Percentiles rank a stretch among this genome's conserved stretches.
Evolutionary conservation across 2,888 invertebrate genomes (phyloP).

Genomic region (Eupithecia insigniata): DNA sequence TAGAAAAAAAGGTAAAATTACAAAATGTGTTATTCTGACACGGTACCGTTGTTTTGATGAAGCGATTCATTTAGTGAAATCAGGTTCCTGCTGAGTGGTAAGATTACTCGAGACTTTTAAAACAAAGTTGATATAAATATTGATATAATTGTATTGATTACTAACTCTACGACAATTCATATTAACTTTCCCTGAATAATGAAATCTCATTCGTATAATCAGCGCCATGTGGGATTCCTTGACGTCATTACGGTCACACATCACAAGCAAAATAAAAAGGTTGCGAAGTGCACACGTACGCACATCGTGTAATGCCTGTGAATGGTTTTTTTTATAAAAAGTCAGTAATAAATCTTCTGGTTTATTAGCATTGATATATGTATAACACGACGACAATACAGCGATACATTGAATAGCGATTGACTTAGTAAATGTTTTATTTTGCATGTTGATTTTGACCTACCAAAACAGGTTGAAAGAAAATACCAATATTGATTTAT

Average conservation of each 20-base stretch:
- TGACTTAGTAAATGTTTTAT: background rate
- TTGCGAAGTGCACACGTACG: background rate
- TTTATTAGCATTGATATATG: background rate
- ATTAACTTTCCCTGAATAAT: background rate
- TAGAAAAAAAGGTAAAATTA: too few species aligned
- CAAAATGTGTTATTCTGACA: too few species aligned
- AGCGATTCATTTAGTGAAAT: too few species aligned
- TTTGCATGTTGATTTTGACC: background rate
- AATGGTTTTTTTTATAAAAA: background rate
- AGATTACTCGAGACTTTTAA: too few species aligned
- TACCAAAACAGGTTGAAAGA: background rate
- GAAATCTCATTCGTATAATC: background rate
- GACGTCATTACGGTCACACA: slow-evolving; percentile 1
- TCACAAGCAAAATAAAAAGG: background rate
- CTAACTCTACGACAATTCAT: background rate
- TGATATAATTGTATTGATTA: too few species aligned
- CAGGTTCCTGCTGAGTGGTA: too few species aligned
- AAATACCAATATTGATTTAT: background rate
- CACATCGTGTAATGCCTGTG: background rate
- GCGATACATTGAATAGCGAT: background rate
- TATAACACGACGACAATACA: background rate
- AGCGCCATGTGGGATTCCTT: background rate
- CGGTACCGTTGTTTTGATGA: too few species aligned
- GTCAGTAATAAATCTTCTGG: background rate
- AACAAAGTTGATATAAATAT: too few species aligned